These are phyloP conservation scores for Anolis sagrei DNA, from an alignment of 2,113 vertebrate genomes.

Conservation along the genomic window DNA sequence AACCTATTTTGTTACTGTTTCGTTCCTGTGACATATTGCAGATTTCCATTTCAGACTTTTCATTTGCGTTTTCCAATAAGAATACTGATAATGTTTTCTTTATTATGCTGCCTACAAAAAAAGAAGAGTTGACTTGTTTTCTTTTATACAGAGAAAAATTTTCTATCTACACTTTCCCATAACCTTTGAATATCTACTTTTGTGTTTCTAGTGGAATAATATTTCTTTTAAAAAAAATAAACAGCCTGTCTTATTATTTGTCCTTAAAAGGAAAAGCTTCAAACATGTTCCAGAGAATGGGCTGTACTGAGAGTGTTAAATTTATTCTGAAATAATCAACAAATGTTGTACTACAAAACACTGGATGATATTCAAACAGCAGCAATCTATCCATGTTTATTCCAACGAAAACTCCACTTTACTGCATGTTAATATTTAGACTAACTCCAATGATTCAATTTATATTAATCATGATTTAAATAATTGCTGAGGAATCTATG, in stretches of 20 bases:
- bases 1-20: background rate
- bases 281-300: background rate
- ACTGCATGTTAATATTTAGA: no score
- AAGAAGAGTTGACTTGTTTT: background rate
- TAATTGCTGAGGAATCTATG: background rate
- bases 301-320: background rate
- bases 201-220: background rate
- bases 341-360: background rate
- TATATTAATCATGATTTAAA: background rate
- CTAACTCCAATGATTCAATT: background rate
- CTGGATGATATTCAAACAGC: background rate
- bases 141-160: background rate
- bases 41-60: background rate
- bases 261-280: background rate
- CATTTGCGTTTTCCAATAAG: background rate
- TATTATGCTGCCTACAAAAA: background rate
- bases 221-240: background rate
- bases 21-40: background rate
- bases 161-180: background rate
- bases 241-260: background rate
- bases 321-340: background rate
- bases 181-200: background rate
- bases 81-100: slow-evolving; percentile 25
- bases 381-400: background rate
- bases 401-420: background rate